Percentiles rank a stretch among this genome's conserved stretches.
Conservation (phyloP, 2,797 vertebrate genomes). For the Steatocranus sp. region DNA sequence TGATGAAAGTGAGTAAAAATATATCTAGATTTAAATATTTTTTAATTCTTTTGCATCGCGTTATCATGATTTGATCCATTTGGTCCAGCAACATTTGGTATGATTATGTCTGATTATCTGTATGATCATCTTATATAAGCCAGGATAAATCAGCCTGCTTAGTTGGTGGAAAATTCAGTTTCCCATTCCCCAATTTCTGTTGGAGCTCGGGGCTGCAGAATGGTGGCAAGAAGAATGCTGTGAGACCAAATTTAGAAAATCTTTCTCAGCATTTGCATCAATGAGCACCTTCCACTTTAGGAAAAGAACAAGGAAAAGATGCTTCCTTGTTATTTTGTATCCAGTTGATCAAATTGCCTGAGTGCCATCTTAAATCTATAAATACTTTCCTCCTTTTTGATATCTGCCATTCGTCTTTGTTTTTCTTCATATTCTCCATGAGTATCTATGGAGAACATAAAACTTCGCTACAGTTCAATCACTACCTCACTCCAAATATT, state of each 20-base stretch:
- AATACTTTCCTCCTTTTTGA: background rate
- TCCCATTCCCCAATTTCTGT: background rate
- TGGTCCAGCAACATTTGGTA: background rate
- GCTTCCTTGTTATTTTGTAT: background rate
- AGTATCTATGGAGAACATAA: background rate
- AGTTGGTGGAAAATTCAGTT: background rate
- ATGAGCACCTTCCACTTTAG: background rate
- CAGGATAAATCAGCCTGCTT: background rate
- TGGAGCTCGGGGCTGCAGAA: background rate
- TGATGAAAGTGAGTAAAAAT: background rate
- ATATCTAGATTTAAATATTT: background rate
- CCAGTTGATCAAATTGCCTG: background rate
- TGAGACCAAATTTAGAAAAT: rapidly evolving
- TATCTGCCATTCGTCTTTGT: background rate
- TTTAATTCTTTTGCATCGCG: rapidly evolving
- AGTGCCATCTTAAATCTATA: background rate
- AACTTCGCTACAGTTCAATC: background rate
- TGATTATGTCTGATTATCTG: background rate
- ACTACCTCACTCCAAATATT: background rate
- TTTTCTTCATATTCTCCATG: background rate
- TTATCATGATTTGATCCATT: background rate
- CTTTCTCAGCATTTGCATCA: background rate
- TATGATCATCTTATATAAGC: background rate
- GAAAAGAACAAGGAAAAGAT: background rate
- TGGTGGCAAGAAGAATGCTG: rapidly evolving